Conservation (phyloP, 2,888 invertebrate species). For the Cecidostiba fungosa region DNA sequence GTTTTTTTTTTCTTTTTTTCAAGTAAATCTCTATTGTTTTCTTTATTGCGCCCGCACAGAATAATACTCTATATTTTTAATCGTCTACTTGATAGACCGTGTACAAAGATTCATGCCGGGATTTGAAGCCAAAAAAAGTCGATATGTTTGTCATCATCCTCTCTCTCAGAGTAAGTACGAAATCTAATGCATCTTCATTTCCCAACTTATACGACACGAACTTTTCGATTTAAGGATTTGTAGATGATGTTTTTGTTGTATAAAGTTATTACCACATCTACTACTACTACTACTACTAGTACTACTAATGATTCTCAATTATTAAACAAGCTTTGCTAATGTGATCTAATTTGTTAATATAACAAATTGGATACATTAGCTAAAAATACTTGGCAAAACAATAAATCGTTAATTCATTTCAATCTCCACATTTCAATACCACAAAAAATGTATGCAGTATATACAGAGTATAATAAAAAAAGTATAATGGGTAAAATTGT, state of each 20-base stretch:
- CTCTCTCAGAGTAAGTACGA: conserved; percentile 55
- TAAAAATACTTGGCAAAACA: conserved; percentile 28
- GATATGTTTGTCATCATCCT: conserved; percentile 58
- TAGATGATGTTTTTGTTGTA: conserved; percentile 1
- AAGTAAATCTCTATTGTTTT: conserved; percentile 52
- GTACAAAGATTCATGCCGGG: conserved; percentile 48
- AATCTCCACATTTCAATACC: conserved; percentile 18
- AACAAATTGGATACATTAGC: conserved; percentile 51
- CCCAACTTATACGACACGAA: too few relatives aligned
- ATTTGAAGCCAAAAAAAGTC: conserved; percentile 47
- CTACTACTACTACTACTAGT: neutral
- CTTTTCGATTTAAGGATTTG: conserved; percentile 7
- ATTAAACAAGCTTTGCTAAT: conserved; percentile 9
- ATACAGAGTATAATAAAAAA: conserved; percentile 46
- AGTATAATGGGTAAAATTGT: conserved; percentile 39
- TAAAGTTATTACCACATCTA: conserved; percentile 10
- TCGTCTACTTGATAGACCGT: neutral
- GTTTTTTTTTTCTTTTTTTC: conserved; percentile 15
- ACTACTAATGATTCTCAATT: neutral
- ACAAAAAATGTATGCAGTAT: conserved; percentile 31
- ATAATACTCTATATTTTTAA: conserved; percentile 59
- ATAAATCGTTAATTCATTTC: conserved; percentile 11
- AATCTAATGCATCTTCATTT: too few relatives aligned
- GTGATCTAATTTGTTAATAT: conserved; percentile 54
- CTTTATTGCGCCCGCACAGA: conserved; percentile 53